A percentile compares a stretch with the other conserved stretches of the same genome.
These are phyloP conservation scores for Turnix velox DNA, from an alignment of 2,113 vertebrate genomes.

Conservation along the genomic window DNA sequence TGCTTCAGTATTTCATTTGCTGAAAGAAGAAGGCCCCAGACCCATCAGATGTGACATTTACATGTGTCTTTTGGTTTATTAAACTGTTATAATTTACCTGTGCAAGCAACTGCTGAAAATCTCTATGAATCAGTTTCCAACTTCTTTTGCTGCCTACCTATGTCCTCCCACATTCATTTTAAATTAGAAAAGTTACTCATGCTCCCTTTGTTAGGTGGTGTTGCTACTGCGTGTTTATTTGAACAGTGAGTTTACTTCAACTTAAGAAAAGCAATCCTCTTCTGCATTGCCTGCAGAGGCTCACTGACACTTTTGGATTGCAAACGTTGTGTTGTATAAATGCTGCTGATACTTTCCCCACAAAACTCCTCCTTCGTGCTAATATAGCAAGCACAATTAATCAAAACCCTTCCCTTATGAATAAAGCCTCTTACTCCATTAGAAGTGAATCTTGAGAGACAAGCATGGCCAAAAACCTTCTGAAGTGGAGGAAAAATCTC, in stretches of 20 bases:
- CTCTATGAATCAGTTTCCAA: constrained; percentile 38
- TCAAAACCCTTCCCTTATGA: neutral
- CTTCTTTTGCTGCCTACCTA: constrained; percentile 47
- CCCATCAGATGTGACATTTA: neutral
- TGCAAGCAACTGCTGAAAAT: constrained; percentile 3
- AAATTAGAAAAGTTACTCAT: constrained; percentile 62
- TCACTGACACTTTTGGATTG: neutral
- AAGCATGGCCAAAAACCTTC: neutral
- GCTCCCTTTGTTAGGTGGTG: constrained; percentile 45
- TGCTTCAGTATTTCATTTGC: neutral
- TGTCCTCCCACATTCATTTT: constrained; percentile 57
- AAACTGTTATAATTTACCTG: constrained; percentile 43
- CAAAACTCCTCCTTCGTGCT: neutral
- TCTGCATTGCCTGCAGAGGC: neutral
- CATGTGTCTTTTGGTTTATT: too few relatives aligned
- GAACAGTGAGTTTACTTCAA: constrained; percentile 4
- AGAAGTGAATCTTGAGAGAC: neutral
- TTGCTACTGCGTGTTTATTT: constrained; percentile 39
- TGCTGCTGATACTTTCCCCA: neutral
- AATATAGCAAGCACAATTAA: neutral
- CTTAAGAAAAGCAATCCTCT: neutral
- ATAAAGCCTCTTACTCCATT: neutral
- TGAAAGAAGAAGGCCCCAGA: neutral
- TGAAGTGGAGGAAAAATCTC: neutral
- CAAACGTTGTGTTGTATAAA: neutral